Percentiles rank a stretch among this genome's conserved stretches.
Evolutionary conservation across 2,113 vertebrate genomes (phyloP).

Genomic region (Larimichthys crocea): DNA sequence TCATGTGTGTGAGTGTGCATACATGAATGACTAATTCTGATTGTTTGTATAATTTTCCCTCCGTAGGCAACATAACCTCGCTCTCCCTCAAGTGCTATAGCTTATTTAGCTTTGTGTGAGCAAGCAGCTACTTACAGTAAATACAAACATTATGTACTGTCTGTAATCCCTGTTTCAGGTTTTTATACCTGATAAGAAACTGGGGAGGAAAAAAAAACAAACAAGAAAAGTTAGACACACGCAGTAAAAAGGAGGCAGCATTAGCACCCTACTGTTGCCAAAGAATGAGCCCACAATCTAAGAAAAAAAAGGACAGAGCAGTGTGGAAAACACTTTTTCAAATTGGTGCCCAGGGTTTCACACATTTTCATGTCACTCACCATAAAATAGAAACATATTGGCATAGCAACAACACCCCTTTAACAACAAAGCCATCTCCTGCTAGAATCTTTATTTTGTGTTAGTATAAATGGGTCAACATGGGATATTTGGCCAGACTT

Average conservation of each 20-base stretch:
- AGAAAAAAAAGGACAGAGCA: neutral
- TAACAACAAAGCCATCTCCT: conserved; percentile 8
- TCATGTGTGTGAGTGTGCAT: conserved; percentile 64
- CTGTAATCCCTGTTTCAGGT: neutral
- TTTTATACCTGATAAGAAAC: neutral
- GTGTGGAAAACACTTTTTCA: conserved; percentile 20
- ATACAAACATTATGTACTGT: neutral
- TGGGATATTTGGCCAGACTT: neutral
- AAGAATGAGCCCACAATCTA: conserved; percentile 6
- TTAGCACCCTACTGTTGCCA: conserved; percentile 2
- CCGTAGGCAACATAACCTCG: conserved; percentile 25
- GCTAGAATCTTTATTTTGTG: neutral
- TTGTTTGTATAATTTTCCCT: conserved; percentile 55
- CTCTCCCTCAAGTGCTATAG: conserved; percentile 7
- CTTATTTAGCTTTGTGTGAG: conserved; percentile 9
- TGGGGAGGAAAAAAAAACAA: neutral
- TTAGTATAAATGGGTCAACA: neutral
- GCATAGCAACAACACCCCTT: neutral
- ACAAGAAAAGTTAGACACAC: neutral
- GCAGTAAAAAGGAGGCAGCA: neutral
- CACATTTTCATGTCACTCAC: conserved; percentile 16
- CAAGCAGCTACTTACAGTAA: neutral
- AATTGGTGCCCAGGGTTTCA: neutral
- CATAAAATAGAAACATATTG: conserved; percentile 10
- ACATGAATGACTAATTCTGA: conserved; percentile 58